These are phyloP conservation scores for Poicephalus gulielmi DNA, from an alignment of 2,113 vertebrate genomes.

Conservation along the genomic window DNA sequence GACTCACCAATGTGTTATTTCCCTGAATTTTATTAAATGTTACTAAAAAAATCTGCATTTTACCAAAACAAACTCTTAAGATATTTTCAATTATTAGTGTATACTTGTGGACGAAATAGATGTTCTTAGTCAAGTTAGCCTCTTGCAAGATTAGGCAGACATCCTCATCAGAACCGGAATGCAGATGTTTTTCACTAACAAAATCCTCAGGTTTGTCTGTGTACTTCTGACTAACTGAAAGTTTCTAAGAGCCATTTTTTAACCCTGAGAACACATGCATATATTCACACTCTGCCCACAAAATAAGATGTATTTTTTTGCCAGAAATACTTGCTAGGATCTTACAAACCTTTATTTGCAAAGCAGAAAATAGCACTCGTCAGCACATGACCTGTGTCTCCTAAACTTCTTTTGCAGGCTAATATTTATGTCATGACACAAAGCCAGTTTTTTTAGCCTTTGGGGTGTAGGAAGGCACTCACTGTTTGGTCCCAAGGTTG, in stretches of 20 bases:
- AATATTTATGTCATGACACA: neutral
- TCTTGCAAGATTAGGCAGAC: neutral
- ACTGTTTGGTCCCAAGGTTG: neutral
- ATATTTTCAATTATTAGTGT: neutral
- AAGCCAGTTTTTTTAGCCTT: neutral
- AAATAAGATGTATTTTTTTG: neutral
- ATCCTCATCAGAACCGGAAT: neutral
- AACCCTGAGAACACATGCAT: neutral
- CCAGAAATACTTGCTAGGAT: neutral
- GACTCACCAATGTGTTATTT: neutral
- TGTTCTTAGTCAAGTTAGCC: neutral
- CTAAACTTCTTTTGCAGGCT: neutral
- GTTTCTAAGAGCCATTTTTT: neutral
- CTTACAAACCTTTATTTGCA: neutral
- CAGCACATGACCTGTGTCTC: fast-evolving
- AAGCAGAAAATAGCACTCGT: neutral
- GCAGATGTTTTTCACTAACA: neutral
- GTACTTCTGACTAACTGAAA: neutral
- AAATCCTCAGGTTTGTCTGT: neutral
- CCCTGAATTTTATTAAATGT: neutral
- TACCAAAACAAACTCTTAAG: neutral
- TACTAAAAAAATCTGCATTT: neutral
- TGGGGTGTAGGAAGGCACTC: neutral
- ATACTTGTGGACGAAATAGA: neutral
- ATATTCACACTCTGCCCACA: neutral